Evolutionary conservation across 2,113 vertebrate genomes (phyloP).

Genomic region (Ictalurus furcatus): DNA sequence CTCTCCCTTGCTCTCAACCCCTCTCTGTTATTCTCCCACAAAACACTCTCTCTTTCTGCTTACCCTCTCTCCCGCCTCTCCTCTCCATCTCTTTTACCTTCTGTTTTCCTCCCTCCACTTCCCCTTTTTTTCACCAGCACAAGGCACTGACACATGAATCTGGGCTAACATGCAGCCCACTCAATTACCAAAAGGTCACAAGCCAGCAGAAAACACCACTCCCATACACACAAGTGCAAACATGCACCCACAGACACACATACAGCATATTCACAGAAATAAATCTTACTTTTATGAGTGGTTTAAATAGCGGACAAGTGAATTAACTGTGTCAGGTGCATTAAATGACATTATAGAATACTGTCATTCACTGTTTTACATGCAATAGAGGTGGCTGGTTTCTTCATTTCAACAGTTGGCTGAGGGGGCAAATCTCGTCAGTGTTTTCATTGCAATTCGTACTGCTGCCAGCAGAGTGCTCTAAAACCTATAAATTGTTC

Average conservation of each 20-base stretch:
- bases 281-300: background rate
- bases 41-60: conserved; percentile 17
- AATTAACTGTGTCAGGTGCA: background rate
- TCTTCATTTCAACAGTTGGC: background rate
- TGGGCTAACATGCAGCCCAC: conserved; percentile 39
- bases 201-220: conserved; percentile 26
- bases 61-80: background rate
- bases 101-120: background rate
- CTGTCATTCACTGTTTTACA: background rate
- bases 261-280: background rate
- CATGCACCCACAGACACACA: background rate
- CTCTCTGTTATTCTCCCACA: conserved; percentile 22
- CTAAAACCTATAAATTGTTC: background rate
- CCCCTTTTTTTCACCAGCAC: conserved; percentile 24
- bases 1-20: conserved; percentile 10
- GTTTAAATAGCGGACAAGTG: background rate
- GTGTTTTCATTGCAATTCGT: background rate
- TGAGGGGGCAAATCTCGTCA: background rate
- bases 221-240: background rate
- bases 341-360: too few species aligned
- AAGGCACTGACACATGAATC: conserved; percentile 43
- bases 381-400: background rate
- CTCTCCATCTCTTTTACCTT: conserved; percentile 9
- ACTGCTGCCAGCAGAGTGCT: background rate
- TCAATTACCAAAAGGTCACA: conserved; percentile 50